Evolutionary conservation across 2,113 vertebrate species (phyloP), one percentile per base, ranked within the genome.

Genomic region (Zosterops borbonicus): DNA sequence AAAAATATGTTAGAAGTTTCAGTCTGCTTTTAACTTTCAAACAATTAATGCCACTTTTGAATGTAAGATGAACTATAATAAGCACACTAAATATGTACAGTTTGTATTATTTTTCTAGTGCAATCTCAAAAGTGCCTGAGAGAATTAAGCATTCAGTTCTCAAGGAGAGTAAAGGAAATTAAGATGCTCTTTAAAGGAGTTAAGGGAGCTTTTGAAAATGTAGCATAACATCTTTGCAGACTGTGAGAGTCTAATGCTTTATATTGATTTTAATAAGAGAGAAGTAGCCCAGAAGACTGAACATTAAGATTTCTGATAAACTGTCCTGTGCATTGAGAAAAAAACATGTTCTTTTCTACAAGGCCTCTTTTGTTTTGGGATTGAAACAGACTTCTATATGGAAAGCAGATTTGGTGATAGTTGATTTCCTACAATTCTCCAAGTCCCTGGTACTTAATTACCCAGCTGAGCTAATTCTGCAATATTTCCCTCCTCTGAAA

Each of bases 121-220:
- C 29, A 68, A 64, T 87, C 90, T 92, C 25, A 42, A 50, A 95
- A 90, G 47, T 69, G 63, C 35, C 15, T 77, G 60, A 50, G 64
- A 88, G 67, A 80, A 73, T 70, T 69, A 83, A 11, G 19, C 24
- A 42, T 80, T 83, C 50, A 31, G 12, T 23, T 92, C 18, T 80
- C 24, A 70, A 42, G 2, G 4, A 73, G 18, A 74, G 33, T 35
- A 62, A 90, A 80, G 47, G 58, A 93, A 90, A 80, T 73, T 52
- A 89, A 67, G 37, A 55, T 33, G 33, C 8, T 67, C 47, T 85
- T 83, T 69, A 62, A 82, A 87, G n/a, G 50, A 77, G 31, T 80
- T 91, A 90, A 62, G 50, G 63, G 63, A 88, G n/a, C 50, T 92
- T 86, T 87, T 87, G 83, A 81, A 90, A 96, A 89, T 31, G 16